These are phyloP conservation scores for Leptinotarsa undecemlineata DNA, from an alignment of 1,140 invertebrate genomes.

Conservation along the genomic window DNA sequence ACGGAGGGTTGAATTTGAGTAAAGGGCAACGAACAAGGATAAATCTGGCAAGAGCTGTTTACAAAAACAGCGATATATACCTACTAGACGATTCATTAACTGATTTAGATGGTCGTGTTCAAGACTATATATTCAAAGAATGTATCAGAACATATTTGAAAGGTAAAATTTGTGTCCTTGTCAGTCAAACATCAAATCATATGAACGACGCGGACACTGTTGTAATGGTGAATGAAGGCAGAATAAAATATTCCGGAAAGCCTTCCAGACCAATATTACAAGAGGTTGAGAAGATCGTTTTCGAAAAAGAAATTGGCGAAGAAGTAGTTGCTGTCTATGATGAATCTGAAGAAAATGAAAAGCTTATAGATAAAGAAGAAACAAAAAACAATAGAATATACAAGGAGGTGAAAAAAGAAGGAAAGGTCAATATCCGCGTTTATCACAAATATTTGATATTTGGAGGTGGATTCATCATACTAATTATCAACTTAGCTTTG, in stretches of 20 bases:
- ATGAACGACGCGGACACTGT: constrained; percentile 39
- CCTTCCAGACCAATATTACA: constrained; percentile 1
- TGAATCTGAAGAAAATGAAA: not conserved
- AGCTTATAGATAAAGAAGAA: not conserved
- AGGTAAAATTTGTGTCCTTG: constrained; percentile 72
- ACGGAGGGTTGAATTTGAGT: constrained; percentile 76
- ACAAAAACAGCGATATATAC: constrained; percentile 78
- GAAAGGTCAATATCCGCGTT: constrained; percentile 21
- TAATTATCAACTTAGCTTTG: constrained; percentile 21
- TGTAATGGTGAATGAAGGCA: constrained; percentile 35
- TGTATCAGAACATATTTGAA: constrained; percentile 71
- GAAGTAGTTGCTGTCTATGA: constrained; percentile 6
- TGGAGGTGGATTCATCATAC: constrained; percentile 28
- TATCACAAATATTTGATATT: constrained; percentile 33
- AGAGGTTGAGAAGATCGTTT: not conserved
- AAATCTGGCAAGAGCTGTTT: constrained; percentile 84
- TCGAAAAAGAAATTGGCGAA: not conserved
- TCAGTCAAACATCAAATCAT: constrained; percentile 69
- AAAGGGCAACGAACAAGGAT: constrained; percentile 91
- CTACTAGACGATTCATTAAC: constrained; percentile 82
- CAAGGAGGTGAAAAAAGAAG: constrained; percentile 31
- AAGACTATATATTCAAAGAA: constrained; percentile 77
- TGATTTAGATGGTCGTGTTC: constrained; percentile 81
- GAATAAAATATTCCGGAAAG: constrained; percentile 34
- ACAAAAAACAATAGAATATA: constrained; percentile 26